A percentile compares a stretch with the other conserved stretches of the same genome.
phyloP scores from a whole-genome alignment of 1,140 invertebrate species.

The Brachionus asplanchnoidis region DNA sequence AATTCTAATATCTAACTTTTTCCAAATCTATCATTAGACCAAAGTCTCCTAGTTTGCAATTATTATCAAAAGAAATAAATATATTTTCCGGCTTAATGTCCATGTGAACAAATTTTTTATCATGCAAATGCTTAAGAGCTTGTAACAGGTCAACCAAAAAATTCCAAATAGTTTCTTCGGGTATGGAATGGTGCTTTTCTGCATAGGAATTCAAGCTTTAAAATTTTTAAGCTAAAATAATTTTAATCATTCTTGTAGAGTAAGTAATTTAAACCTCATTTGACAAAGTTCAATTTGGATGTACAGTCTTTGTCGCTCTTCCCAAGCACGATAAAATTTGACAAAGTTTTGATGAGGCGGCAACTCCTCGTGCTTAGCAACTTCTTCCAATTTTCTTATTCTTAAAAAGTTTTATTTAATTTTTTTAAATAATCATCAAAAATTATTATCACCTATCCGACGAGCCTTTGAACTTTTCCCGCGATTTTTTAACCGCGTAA shows the following conservation, averaged over 20 bases:
- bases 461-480: constrained; percentile 62
- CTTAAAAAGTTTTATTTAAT: constrained; percentile 46
- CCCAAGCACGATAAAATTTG: constrained; percentile 68
- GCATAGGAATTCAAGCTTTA: constrained; percentile 56
- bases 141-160: constrained; percentile 60
- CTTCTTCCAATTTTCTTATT: constrained; percentile 65
- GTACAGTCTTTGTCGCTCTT: constrained; percentile 67
- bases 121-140: constrained; percentile 66
- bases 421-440: not conserved
- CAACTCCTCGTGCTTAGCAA: constrained; percentile 66
- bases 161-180: constrained; percentile 59
- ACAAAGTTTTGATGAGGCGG: constrained; percentile 67
- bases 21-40: constrained; percentile 67
- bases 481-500: constrained; percentile 68
- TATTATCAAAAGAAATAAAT: constrained; percentile 61
- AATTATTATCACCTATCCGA: constrained; percentile 59
- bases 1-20: constrained; percentile 58
- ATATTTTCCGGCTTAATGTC: constrained; percentile 76
- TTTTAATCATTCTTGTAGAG: not conserved
- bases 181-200: constrained; percentile 59
- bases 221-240: not conserved
- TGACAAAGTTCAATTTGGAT: constrained; percentile 70
- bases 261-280: constrained; percentile 53
- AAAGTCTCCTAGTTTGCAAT: constrained; percentile 71
- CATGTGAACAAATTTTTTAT: constrained; percentile 66